Evolutionary conservation across 92 coral and sea anemone species (phyloP).

Genomic region (Actinernus sp.): DNA sequence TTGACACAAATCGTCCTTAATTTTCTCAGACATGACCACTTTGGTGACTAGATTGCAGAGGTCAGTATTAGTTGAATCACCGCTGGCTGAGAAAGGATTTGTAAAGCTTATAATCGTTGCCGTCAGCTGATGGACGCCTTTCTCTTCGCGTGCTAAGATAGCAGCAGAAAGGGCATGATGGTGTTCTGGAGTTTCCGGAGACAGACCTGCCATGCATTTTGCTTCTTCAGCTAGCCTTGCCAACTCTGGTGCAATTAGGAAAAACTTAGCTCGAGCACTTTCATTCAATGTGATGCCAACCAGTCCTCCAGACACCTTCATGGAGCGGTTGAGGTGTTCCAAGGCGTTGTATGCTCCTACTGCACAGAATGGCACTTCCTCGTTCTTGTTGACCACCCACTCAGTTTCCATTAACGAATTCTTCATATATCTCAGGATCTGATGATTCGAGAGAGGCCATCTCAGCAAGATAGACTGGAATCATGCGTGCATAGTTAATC

Average conservation of each 20-base stretch:
- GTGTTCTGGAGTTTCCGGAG: not conserved
- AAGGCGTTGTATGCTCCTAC: constrained; percentile 41
- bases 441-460: constrained; percentile 17
- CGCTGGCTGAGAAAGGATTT: not conserved
- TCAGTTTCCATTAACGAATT: constrained; percentile 39
- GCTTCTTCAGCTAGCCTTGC: constrained; percentile 61
- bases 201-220: not conserved
- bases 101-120: constrained; percentile 6
- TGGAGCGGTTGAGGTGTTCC: constrained; percentile 39
- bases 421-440: constrained; percentile 35
- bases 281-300: constrained; percentile 51
- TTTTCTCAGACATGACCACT: constrained; percentile 16
- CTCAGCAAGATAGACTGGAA: constrained; percentile 58
- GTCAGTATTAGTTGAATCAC: too few species aligned
- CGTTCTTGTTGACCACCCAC: constrained; percentile 60
- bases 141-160: constrained; percentile 9
- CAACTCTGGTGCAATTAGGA: constrained; percentile 56
- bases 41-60: constrained; percentile 26
- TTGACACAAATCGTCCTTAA: constrained; percentile 27
- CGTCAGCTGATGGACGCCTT: constrained; percentile 4
- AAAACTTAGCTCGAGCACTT: constrained; percentile 41
- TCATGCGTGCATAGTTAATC: constrained; percentile 49
- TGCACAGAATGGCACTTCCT: constrained; percentile 28
- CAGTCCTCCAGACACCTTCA: constrained; percentile 41
- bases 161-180: constrained; percentile 1